Base-by-base conservation (phyloP, 2,888 invertebrate genomes). In the Drosophila niveifrons region DNA sequence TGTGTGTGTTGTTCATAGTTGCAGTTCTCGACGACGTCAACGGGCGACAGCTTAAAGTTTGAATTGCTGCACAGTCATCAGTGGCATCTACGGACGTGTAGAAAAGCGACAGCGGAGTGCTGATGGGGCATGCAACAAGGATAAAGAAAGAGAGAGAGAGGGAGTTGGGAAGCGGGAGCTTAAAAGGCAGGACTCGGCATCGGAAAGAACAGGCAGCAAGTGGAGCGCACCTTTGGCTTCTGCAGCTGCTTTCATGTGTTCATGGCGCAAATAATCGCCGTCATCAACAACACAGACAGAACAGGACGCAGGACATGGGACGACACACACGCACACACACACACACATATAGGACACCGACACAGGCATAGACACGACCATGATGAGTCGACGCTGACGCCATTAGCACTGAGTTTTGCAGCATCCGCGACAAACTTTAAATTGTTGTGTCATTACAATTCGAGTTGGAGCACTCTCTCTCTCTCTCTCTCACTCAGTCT, bases 391-490 rank as follows among this genome's bases (percentile, higher is more conserved):
- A 77, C 86, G 78, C 65, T 83, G 82, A 88, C 83, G 88, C 88
- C 88, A 88, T 83, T 83, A 83, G 83, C 83, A 83, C 88, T 72
- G 82, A 80, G 88, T 88, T 83, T 88, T 85, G 80, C 82, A 85
- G 86, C 82, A 82, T 87, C 85, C 86, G 88, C 88, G 85, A 82
- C 88, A 87, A 87, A 85, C 89, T 89, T 85, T 89, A 89, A 85
- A 85, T 85, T 85, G 89, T 89, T 89, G 89, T 88, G 80, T 84
- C 84, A 87, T 84, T 89, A 84, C 87, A 81, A 87, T 88, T 75
- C 82, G 71, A 85, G 84, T 67, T 72, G 73, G 43, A 62, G 77
- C 56, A 28, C 39, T 13, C 29, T n/a, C 17, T 29, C 31, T 43
- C 41, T 50, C 17, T 7, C 51, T n/a, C 36, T 18, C 34, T 36